Evolutionary conservation across 1,140 invertebrate species (phyloP).

Genomic region (Dendrolimus punctatus): DNA sequence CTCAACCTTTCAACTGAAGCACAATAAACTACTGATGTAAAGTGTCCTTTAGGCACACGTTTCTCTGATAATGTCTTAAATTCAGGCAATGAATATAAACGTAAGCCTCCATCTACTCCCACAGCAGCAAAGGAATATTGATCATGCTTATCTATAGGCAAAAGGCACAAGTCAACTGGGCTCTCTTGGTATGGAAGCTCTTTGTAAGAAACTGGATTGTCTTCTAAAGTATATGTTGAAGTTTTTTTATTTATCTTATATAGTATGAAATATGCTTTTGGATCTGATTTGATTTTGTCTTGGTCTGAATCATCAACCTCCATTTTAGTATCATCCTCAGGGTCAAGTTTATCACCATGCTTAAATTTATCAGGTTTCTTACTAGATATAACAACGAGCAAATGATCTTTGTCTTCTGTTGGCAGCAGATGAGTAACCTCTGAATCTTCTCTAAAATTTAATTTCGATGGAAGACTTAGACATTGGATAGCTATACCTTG

Average conservation of each 20-base stretch:
- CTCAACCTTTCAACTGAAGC: conserved; percentile 88
- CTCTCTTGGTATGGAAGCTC: conserved; percentile 76
- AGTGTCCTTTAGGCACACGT: conserved; percentile 77
- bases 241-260: conserved; percentile 57
- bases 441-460: conserved; percentile 61
- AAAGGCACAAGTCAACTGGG: conserved; percentile 78
- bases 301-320: conserved; percentile 46
- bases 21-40: conserved; percentile 84
- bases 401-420: conserved; percentile 76
- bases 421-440: conserved; percentile 75
- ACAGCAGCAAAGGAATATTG: conserved; percentile 62
- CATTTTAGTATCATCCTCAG: conserved; percentile 50
- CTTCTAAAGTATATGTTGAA: conserved; percentile 59
- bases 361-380: conserved; percentile 44
- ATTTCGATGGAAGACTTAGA: conserved; percentile 61
- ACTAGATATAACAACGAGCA: conserved; percentile 76
- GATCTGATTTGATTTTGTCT: conserved; percentile 33
- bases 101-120: conserved; percentile 79
- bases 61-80: conserved; percentile 77
- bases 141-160: conserved; percentile 72
- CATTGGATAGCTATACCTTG: conserved; percentile 69
- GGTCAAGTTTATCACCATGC: conserved; percentile 34
- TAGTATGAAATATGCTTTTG: conserved; percentile 51
- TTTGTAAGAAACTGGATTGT: conserved; percentile 75
- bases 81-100: conserved; percentile 77